phyloP scores from a whole-genome alignment of 2,888 invertebrate species.

The Dione vanillae region DNA sequence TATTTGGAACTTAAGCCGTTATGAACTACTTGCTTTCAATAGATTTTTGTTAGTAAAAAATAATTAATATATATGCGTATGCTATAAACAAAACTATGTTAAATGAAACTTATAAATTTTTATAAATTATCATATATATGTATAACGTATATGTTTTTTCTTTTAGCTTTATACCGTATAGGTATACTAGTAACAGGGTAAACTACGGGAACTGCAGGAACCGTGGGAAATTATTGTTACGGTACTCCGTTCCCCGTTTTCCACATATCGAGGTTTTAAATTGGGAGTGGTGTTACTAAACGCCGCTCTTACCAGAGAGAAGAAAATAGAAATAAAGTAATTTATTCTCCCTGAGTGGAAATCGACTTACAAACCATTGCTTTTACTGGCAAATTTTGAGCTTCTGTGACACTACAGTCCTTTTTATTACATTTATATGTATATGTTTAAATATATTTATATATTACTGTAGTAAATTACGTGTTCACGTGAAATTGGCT shows the following conservation, averaged over 20 bases:
- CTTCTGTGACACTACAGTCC: neutral
- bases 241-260: neutral
- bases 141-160: neutral
- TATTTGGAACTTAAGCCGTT: neutral
- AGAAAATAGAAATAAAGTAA: neutral
- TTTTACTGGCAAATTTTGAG: too few relatives aligned
- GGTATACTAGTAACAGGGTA: neutral
- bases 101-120: too few relatives aligned
- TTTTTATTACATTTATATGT: too few relatives aligned
- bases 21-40: neutral
- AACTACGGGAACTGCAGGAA: too few relatives aligned
- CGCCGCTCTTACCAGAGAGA: neutral
- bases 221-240: neutral
- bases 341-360: neutral
- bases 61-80: too few relatives aligned
- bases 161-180: neutral
- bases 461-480: too few relatives aligned
- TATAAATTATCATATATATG: too few relatives aligned
- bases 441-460: too few relatives aligned
- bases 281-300: neutral
- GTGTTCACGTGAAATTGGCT: constrained; percentile 16
- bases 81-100: too few relatives aligned
- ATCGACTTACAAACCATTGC: neutral
- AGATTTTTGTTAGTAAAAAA: neutral
- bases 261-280: neutral